Evolutionary conservation across 2,888 invertebrate species (phyloP).

Genomic region (Agrochola lota): DNA sequence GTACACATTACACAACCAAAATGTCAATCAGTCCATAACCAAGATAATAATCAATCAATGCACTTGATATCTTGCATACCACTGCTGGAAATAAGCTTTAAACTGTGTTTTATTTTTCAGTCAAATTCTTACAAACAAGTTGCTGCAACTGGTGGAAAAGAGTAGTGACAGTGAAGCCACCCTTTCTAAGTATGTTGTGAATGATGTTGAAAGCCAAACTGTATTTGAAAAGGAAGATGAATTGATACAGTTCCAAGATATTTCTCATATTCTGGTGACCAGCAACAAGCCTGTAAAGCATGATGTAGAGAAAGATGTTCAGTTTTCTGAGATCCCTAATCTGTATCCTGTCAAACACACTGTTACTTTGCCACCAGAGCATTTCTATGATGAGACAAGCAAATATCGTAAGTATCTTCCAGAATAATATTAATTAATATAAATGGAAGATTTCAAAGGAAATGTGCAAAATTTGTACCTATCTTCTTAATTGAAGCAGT

Average conservation of each 20-base stretch:
- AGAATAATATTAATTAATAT: not conserved
- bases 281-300: slow-evolving; percentile 91
- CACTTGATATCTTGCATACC: not conserved
- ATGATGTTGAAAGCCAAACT: slow-evolving; percentile 90
- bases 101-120: slow-evolving; percentile 86
- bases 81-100: not conserved
- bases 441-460: not conserved
- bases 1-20: not conserved
- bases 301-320: slow-evolving; percentile 86
- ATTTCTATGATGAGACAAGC: slow-evolving; percentile 92
- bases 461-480: not conserved
- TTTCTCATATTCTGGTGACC: slow-evolving; percentile 92
- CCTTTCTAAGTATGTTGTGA: slow-evolving; percentile 90
- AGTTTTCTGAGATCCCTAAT: slow-evolving; percentile 91
- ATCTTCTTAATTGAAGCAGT: not conserved
- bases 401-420: slow-evolving; percentile 93
- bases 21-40: not conserved
- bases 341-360: slow-evolving; percentile 94
- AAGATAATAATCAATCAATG: not conserved
- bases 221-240: slow-evolving; percentile 91
- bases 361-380: slow-evolving; percentile 91
- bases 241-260: slow-evolving; percentile 92
- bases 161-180: slow-evolving; percentile 89
- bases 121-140: slow-evolving; percentile 91
- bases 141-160: slow-evolving; percentile 93